These are phyloP conservation scores for Poecilia picta DNA, from an alignment of 2,797 vertebrate genomes.

Conservation along the genomic window DNA sequence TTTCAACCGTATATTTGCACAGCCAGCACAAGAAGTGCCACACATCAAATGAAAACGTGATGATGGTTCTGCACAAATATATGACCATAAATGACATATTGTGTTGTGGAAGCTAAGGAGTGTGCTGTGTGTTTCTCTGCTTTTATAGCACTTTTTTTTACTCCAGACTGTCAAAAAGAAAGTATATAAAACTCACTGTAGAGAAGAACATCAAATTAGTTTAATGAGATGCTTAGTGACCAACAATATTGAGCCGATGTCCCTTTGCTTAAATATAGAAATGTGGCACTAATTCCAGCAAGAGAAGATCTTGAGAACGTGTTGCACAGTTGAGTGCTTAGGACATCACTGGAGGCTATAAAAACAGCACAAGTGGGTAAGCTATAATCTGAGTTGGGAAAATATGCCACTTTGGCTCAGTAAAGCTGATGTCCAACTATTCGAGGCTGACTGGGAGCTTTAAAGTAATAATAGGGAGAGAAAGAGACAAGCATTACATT, in stretches of 20 bases:
- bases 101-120: background rate
- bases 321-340: background rate
- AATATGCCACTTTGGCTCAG: background rate
- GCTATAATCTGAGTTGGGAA: background rate
- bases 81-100: background rate
- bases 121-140: background rate
- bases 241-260: background rate
- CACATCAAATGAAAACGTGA: background rate
- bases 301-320: background rate
- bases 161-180: background rate
- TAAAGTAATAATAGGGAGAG: background rate
- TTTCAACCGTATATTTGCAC: background rate
- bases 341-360: background rate
- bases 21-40: background rate
- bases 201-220: background rate
- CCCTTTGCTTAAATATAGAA: background rate
- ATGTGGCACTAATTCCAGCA: background rate
- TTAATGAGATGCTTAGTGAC: background rate
- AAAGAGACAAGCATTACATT: background rate
- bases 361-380: constrained; percentile 1
- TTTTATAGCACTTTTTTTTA: too few species aligned
- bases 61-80: background rate
- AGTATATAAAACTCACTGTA: background rate
- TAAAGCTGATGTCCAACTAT: background rate
- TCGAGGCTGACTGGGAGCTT: background rate